phyloP scores from a whole-genome alignment of 2,113 vertebrate species.

The Acanthisitta chloris region DNA sequence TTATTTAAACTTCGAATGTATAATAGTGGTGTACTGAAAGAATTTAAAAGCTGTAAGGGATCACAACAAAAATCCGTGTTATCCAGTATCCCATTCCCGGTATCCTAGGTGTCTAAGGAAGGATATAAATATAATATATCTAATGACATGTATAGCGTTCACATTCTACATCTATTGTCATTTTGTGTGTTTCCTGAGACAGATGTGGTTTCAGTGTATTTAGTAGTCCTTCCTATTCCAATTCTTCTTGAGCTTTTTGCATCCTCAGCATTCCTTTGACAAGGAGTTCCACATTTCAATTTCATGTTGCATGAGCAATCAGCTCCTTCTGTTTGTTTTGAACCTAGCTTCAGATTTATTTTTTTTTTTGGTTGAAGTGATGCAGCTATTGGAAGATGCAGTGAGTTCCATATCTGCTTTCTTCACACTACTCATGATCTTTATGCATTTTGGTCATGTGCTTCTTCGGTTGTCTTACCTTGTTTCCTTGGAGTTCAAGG shows the following conservation, averaged over 20 bases:
- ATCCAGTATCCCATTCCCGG: background rate
- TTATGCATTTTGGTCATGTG: background rate
- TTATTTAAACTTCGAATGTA: background rate
- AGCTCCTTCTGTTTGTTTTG: background rate
- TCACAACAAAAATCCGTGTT: background rate
- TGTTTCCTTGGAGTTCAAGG: background rate
- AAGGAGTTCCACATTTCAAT: background rate
- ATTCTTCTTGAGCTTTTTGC: background rate
- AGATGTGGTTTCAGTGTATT: background rate
- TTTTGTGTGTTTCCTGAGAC: background rate
- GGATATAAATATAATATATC: background rate
- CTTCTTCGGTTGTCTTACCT: background rate
- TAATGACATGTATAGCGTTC: background rate
- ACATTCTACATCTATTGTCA: background rate
- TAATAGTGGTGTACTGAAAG: background rate
- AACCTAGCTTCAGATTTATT: background rate
- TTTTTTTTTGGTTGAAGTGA: no score
- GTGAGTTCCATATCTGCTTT: background rate
- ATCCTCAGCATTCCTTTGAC: background rate
- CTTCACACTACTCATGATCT: background rate
- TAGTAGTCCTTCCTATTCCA: background rate
- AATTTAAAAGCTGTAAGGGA: background rate
- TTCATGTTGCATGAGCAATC: background rate
- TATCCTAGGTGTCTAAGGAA: background rate
- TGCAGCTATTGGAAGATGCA: background rate